These are phyloP conservation scores for Heteromormyrus szaboi DNA, from an alignment of 2,797 vertebrate genomes.

Conservation along the genomic window DNA sequence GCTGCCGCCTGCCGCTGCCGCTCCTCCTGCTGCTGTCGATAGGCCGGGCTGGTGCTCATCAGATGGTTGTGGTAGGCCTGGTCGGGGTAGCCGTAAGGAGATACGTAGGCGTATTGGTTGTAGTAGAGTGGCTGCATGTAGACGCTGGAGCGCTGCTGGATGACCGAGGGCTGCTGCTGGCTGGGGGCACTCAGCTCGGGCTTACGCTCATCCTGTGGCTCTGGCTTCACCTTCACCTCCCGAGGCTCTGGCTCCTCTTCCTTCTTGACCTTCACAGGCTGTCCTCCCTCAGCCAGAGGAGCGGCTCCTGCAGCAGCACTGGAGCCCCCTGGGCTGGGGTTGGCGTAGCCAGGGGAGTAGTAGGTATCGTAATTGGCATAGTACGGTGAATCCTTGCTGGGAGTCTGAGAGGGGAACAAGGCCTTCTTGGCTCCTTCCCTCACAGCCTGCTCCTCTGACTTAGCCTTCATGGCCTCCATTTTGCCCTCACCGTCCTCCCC, in stretches of 20 bases:
- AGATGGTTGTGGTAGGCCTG: conserved; percentile 65
- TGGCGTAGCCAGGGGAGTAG: conserved; percentile 87
- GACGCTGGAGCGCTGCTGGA: conserved; percentile 93
- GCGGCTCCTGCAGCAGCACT: conserved; percentile 49
- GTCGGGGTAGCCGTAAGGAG: conserved; percentile 80
- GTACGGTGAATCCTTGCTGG: conserved; percentile 88
- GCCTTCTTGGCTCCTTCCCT: conserved; percentile 92
- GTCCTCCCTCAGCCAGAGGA: conserved; percentile 63
- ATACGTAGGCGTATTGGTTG: conserved; percentile 93
- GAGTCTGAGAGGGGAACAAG: conserved; percentile 78
- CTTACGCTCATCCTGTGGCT: conserved; percentile 75
- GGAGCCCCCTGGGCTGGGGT: conserved; percentile 79
- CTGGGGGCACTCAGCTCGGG: conserved; percentile 62
- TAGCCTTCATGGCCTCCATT: conserved; percentile 73
- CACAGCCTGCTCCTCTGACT: conserved; percentile 79
- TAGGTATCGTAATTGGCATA: conserved; percentile 86
- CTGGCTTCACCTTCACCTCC: conserved; percentile 63
- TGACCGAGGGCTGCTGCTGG: conserved; percentile 91
- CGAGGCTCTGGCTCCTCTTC: conserved; percentile 78
- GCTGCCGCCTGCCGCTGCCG: conserved; percentile 78
- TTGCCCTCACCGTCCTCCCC: conserved; percentile 95
- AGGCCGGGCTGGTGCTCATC: conserved; percentile 83
- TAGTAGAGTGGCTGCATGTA: conserved; percentile 99
- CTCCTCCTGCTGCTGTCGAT: conserved; percentile 90
- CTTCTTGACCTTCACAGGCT: conserved; percentile 83